phyloP scores from a whole-genome alignment of 2,797 vertebrate genomes.

The Cygnus olor region DNA sequence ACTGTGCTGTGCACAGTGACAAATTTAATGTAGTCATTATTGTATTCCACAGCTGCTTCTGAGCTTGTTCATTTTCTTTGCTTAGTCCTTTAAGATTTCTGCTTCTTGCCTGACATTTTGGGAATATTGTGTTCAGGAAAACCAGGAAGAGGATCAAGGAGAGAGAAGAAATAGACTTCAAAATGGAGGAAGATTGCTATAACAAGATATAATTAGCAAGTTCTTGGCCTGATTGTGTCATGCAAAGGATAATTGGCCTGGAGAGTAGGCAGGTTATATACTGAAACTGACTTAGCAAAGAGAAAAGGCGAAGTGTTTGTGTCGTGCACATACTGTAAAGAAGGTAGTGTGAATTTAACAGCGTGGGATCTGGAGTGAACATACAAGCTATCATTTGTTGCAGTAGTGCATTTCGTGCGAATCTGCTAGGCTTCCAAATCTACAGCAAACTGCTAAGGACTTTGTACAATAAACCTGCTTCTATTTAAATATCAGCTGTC shows the following conservation, averaged over 20 bases:
- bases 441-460: conserved; percentile 25
- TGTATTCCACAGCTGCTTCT: not conserved
- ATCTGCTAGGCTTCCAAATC: conserved; percentile 11
- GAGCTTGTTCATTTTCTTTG: not conserved
- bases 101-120: not conserved
- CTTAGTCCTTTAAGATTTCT: not conserved
- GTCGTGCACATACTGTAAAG: not conserved
- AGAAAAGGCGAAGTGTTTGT: conserved; percentile 21
- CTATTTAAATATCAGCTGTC: conserved; percentile 1
- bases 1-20: not conserved
- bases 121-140: not conserved
- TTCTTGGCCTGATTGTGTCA: conserved; percentile 19
- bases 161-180: not conserved
- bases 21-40: not conserved
- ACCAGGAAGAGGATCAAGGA: not conserved
- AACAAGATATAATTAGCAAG: conserved; percentile 24
- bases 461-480: not conserved
- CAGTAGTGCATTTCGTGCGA: conserved; percentile 34
- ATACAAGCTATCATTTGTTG: not conserved
- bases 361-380: not conserved
- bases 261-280: not conserved
- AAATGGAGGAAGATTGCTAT: not conserved
- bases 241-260: conserved; percentile 24
- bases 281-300: not conserved
- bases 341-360: conserved; percentile 42